phyloP scores from a whole-genome alignment of 2,888 invertebrate genomes.

The Drosophila gaucha region DNA sequence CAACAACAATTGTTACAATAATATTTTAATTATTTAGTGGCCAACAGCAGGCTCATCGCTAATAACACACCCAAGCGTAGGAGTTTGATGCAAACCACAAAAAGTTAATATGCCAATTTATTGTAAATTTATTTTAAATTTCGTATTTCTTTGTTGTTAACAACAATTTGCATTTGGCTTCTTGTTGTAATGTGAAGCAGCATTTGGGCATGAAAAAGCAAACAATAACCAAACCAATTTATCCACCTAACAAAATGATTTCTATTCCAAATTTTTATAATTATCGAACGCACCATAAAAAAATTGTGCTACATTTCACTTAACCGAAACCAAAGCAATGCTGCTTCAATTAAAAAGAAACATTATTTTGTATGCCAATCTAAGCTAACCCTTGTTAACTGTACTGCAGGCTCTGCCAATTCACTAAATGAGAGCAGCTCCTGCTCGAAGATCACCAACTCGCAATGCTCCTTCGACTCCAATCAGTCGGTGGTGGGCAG shows the following conservation, averaged over 20 bases:
- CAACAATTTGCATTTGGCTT: slow-evolving; percentile 48
- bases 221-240: slow-evolving; percentile 18
- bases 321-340: slow-evolving; percentile 35
- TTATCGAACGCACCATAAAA: slow-evolving; percentile 23
- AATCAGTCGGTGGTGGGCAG: slow-evolving; percentile 85
- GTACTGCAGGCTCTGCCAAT: slow-evolving; percentile 84
- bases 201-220: slow-evolving; percentile 48
- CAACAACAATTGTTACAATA: slow-evolving; percentile 55
- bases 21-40: slow-evolving; percentile 64
- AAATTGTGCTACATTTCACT: slow-evolving; percentile 23
- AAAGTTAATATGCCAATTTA: slow-evolving; percentile 83
- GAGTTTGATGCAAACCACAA: slow-evolving; percentile 81
- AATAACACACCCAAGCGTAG: slow-evolving; percentile 83
- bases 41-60: slow-evolving; percentile 82
- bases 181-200: slow-evolving; percentile 63
- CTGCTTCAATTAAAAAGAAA: slow-evolving; percentile 64
- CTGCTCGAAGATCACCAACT: slow-evolving; percentile 84
- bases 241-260: slow-evolving; percentile 9
- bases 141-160: slow-evolving; percentile 20
- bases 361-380: neutral
- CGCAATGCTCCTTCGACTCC: slow-evolving; percentile 84
- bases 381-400: slow-evolving; percentile 4
- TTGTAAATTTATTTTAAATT: slow-evolving; percentile 38
- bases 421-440: slow-evolving; percentile 85
- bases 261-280: slow-evolving; percentile 41